These are phyloP conservation scores for Mionectes macconnelli DNA, from an alignment of 2,113 vertebrate species.

Conservation along the genomic window DNA sequence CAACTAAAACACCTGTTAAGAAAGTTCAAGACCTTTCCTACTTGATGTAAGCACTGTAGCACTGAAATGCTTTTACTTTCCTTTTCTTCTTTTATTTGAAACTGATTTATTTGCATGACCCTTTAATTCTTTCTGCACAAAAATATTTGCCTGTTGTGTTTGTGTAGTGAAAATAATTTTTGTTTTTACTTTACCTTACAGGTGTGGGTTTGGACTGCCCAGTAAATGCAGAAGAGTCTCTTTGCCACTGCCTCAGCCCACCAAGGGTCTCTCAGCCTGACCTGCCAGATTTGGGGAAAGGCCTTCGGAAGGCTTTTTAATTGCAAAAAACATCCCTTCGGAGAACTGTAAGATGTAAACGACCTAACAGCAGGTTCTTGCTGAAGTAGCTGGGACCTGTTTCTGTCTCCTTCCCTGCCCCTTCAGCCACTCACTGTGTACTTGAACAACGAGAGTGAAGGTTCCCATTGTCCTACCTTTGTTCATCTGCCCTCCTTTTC, in stretches of 20 bases:
- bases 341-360: neutral
- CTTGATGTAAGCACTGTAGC: neutral
- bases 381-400: neutral
- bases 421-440: neutral
- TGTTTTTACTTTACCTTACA: neutral
- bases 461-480: neutral
- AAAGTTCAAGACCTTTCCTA: neutral
- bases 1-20: conserved; percentile 1
- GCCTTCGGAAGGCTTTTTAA: neutral
- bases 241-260: neutral
- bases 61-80: neutral
- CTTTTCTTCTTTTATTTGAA: neutral
- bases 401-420: neutral
- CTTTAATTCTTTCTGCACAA: neutral
- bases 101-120: neutral
- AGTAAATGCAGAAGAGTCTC: neutral
- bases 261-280: neutral
- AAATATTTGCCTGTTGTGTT: neutral
- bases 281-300: neutral
- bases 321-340: accelerated
- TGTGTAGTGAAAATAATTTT: neutral
- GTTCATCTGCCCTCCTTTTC: neutral
- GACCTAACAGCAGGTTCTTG: neutral
- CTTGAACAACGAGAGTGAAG: neutral
- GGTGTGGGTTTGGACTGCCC: neutral